Evolutionary conservation across 2,888 invertebrate species (phyloP).

Genomic region (Drosophila subsilvestris): DNA sequence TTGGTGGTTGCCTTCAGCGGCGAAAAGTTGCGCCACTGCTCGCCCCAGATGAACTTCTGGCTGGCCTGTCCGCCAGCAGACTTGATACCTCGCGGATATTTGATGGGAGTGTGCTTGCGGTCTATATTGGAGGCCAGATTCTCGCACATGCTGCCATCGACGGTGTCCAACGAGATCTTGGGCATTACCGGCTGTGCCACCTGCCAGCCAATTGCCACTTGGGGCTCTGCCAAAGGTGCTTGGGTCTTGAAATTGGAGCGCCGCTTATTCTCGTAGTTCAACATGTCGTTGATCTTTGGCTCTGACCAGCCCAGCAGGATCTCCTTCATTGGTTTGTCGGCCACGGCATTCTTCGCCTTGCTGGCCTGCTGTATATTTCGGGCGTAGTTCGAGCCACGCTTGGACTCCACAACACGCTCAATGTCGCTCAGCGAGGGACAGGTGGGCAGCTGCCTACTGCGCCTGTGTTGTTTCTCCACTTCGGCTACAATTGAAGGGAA

Average conservation of each 20-base stretch:
- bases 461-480: slow-evolving; percentile 47
- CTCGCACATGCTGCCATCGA: slow-evolving; percentile 77
- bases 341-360: slow-evolving; percentile 30
- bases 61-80: slow-evolving; percentile 34
- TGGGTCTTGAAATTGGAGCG: slow-evolving; percentile 58
- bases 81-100: slow-evolving; percentile 57
- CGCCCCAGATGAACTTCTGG: slow-evolving; percentile 76
- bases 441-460: slow-evolving; percentile 46
- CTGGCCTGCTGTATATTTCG: slow-evolving; percentile 61
- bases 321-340: slow-evolving; percentile 52
- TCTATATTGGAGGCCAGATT: slow-evolving; percentile 82
- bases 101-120: slow-evolving; percentile 82
- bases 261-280: slow-evolving; percentile 69
- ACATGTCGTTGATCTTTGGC: slow-evolving; percentile 79
- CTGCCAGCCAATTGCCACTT: slow-evolving; percentile 76
- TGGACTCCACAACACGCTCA: slow-evolving; percentile 70
- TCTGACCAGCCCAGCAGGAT: slow-evolving; percentile 70
- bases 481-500: slow-evolving; percentile 45
- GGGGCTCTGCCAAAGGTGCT: slow-evolving; percentile 71
- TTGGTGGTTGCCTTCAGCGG: slow-evolving; percentile 73
- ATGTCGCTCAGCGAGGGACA: slow-evolving; percentile 80
- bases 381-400: slow-evolving; percentile 59
- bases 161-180: slow-evolving; percentile 81
- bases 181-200: slow-evolving; percentile 59
- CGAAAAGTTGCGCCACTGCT: slow-evolving; percentile 77